Base-by-base conservation (phyloP, 2,888 invertebrate species). In the Pachycephus smyrnensis region DNA sequence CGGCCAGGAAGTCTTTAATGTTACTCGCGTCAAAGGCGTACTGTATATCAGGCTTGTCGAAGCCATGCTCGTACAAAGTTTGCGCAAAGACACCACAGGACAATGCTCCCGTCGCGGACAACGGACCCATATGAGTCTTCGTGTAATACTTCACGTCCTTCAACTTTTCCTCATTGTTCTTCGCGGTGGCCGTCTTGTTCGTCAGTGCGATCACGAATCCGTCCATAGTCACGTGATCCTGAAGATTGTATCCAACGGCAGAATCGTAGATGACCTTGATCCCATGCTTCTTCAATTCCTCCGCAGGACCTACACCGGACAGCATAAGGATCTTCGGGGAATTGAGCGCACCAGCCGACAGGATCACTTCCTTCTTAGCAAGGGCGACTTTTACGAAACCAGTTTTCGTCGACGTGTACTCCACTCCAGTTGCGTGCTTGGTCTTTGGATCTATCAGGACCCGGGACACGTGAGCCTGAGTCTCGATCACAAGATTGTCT, bases 41-140 rank as follows among this genome's bases (percentile, higher is more conserved):
- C 88, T 96, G 95, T 31, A 96, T 93, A 86, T 96, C 95, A 0
- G 95, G 95, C 11, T 93, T 91, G 55, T 92, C 90, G 9, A 81
- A 84, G 6, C 90, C 91, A 31, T 89, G 83, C 31, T 93, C 93
- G 80, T 92, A 94, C 82, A 93, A 90, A 0, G 95, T 94, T 88
- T 94, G 94, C 0, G 94, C 93, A 85, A 95, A 95, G 0, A 94
- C 94, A 32, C 93, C 93, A 2, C 93, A 92, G 81, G 93, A 93
- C 0, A 95, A 86, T 0, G 94, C 91, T 1, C 91, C 92, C 23
- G 92, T 92, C 73, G 90, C 91, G 9, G 92, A 89, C 69, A 94
- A 85, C 0, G 92, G 90, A 0, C 94, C 95, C 77, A 85, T 91
- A 11, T 91, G 92, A 77, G 92, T 91, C 68, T 92, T 91, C 4